These are phyloP conservation scores for Holacanthella duospinosa DNA, from an alignment of 2,888 invertebrate species.

Conservation along the genomic window DNA sequence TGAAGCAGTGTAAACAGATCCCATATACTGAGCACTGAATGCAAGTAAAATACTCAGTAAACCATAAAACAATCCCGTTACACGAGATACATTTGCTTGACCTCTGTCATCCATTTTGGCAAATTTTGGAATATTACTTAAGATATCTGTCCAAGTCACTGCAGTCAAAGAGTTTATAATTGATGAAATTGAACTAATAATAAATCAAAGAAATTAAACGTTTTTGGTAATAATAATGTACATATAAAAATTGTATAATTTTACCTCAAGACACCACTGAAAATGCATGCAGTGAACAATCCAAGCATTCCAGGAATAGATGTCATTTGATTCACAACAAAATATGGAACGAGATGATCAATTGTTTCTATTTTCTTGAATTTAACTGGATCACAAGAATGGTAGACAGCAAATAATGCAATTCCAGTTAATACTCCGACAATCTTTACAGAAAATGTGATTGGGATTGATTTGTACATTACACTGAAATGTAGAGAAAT, in stretches of 20 bases:
- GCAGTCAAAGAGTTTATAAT: slow-evolving; percentile 30
- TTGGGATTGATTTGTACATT: slow-evolving; percentile 20
- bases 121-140: slow-evolving; percentile 20
- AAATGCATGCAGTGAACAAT: slow-evolving; percentile 37
- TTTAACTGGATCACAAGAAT: slow-evolving; percentile 21
- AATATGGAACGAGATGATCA: slow-evolving; percentile 30
- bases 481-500: slow-evolving; percentile 14
- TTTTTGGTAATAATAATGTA: slow-evolving; percentile 5
- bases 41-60: slow-evolving; percentile 7
- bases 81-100: slow-evolving; percentile 5
- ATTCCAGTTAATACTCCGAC: slow-evolving; percentile 23
- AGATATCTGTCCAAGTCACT: slow-evolving; percentile 32
- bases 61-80: not conserved
- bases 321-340: slow-evolving; percentile 28
- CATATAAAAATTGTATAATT: not conserved
- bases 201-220: slow-evolving; percentile 1
- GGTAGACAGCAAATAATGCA: slow-evolving; percentile 18
- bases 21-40: slow-evolving; percentile 24
- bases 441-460: slow-evolving; percentile 16
- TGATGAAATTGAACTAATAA: slow-evolving; percentile 27
- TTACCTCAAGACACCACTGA: slow-evolving; percentile 17
- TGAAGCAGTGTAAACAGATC: slow-evolving; percentile 18
- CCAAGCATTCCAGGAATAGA: slow-evolving; percentile 35
- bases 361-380: slow-evolving; percentile 19
- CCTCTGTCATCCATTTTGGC: slow-evolving; percentile 17